Evolutionary conservation across 2,888 invertebrate species (phyloP), one percentile per base, ranked within the genome.

Genomic region (Mythimna loreyi): DNA sequence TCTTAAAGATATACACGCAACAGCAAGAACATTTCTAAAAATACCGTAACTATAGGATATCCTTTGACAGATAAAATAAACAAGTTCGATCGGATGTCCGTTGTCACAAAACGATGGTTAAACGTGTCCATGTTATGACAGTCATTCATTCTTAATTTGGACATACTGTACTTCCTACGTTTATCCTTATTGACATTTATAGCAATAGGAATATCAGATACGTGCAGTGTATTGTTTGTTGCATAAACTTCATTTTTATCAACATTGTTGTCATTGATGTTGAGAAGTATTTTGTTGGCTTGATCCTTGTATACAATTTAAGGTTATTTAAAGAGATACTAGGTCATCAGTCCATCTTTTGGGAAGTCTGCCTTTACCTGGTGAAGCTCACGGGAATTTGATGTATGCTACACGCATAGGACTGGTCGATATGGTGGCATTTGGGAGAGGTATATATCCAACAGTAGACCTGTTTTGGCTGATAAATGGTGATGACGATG

Each of bases 21-120:
- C 49, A 65, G 28, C 16, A 56, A 16, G 52, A 55, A 52, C 47
- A 52, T 55, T 63, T 81, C 78, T 66, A 71, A 81, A 78, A 60
- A 66, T 81, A 78, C 45, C 62, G 21, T 21, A 28, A 36, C 30
- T 25, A 55, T 65, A 71, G 81, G 30, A 81, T 81, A 71, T 81
- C 78, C 81, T 70, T 66, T 66, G 23, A 40, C 43, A 77, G 72
- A 66, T 66, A 81, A 80, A 78, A 81, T 45, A 78, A 78, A 78
- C 81, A 72, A 52, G 50, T 56, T 50, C 43, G n/a, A 60, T 78
- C 78, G 78, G 78, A 78, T 60, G 33, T 78, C 81, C 81, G 81
- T 60, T 62, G 65, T 56, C 59, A 50, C 21, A 40, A 28, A 61
- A 57, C 56, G 59, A 50, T 62, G 61, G 19, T 36, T 36, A 40